Evolutionary conservation across 2,888 invertebrate genomes (phyloP).

Genomic region (Morinoia aosen): DNA sequence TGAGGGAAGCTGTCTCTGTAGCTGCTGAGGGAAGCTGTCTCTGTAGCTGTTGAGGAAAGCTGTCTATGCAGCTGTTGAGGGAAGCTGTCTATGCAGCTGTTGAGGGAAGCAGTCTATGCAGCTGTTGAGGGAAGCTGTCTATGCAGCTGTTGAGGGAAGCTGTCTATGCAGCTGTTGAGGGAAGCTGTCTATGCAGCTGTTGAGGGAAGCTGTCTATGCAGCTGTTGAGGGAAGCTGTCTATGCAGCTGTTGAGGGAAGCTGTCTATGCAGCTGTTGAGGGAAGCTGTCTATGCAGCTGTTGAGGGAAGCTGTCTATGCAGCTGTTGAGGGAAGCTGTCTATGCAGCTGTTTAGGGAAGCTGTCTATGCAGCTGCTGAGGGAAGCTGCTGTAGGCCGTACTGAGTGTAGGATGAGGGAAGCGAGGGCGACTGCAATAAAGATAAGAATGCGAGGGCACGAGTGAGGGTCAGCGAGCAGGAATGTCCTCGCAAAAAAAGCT

Average conservation of each 20-base stretch:
- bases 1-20: not conserved
- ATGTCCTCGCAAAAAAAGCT: not conserved
- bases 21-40: not conserved
- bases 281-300: not conserved
- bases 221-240: too few species aligned
- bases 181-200: too few species aligned
- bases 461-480: not conserved
- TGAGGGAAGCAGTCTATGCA: too few species aligned
- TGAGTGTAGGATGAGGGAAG: not conserved
- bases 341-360: not conserved
- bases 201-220: too few species aligned
- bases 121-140: too few species aligned
- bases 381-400: not conserved
- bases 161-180: too few species aligned
- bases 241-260: not conserved
- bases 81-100: too few species aligned
- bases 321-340: not conserved
- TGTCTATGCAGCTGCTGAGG: not conserved
- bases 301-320: not conserved
- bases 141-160: too few species aligned
- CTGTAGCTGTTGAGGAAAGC: too few species aligned
- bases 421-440: not conserved
- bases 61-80: too few species aligned
- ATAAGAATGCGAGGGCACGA: constrained; percentile 24
- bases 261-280: not conserved